phyloP scores from a whole-genome alignment of 92 coral and sea anemone genomes.

The Pocillopora grandis region DNA sequence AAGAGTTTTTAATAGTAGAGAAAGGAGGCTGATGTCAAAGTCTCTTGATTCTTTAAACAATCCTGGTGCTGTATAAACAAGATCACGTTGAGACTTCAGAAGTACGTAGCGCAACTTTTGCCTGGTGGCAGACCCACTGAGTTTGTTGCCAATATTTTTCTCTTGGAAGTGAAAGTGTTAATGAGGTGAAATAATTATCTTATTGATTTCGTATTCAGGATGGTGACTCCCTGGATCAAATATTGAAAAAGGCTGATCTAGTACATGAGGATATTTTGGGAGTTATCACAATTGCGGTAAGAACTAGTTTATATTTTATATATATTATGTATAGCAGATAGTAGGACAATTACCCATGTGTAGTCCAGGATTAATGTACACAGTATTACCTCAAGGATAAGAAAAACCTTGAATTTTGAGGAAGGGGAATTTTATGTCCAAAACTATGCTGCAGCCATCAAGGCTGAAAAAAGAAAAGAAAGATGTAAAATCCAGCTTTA shows the following conservation, averaged over 20 bases:
- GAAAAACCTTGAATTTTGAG: not conserved
- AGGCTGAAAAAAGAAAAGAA: too few species aligned
- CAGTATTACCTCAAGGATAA: too few species aligned
- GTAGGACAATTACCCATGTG: not conserved
- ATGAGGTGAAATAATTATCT: too few species aligned
- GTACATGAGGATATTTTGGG: conserved; percentile 94
- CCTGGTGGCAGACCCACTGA: not conserved
- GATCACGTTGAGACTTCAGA: not conserved
- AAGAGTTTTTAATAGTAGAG: too few species aligned
- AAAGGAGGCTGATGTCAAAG: too few species aligned
- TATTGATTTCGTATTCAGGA: conserved; percentile 55
- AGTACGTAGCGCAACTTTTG: not conserved
- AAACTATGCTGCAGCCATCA: too few species aligned
- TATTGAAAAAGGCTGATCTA: conserved; percentile 92
- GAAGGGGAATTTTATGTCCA: not conserved
- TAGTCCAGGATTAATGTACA: not conserved
- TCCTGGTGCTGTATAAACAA: too few species aligned
- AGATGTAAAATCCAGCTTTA: too few species aligned
- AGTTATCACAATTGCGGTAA: conserved; percentile 94
- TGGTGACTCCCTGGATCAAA: conserved; percentile 96
- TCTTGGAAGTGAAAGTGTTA: too few species aligned
- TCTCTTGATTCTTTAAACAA: too few species aligned
- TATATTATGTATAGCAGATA: not conserved
- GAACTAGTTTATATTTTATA: not conserved
- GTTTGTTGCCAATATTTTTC: not conserved